Evolutionary conservation across 2,113 vertebrate species (phyloP).

Genomic region (Cisticola juncidis): DNA sequence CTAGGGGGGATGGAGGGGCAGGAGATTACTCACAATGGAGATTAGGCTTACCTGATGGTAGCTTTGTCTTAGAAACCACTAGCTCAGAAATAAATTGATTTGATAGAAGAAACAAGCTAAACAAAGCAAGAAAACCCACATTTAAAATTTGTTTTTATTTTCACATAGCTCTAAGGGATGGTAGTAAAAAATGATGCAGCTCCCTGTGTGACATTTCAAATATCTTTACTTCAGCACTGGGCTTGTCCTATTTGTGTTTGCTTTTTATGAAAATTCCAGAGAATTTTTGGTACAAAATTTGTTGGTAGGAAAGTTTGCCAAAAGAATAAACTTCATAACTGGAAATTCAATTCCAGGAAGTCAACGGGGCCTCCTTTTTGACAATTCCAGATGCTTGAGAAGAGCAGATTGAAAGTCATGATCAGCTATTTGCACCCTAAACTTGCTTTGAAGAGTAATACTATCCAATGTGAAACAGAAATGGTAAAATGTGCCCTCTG

Average conservation of each 20-base stretch:
- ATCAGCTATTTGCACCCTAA: neutral
- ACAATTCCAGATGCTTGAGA: neutral
- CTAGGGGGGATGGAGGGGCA: accelerated
- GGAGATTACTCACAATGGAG: neutral
- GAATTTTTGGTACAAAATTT: neutral
- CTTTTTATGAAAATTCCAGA: neutral
- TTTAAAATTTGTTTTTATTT: neutral
- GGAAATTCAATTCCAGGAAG: neutral
- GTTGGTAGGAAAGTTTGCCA: neutral
- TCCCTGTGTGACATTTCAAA: neutral
- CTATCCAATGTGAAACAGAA: neutral
- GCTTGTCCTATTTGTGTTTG: neutral
- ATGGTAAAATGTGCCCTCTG: neutral
- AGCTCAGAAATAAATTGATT: neutral
- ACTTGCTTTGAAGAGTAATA: neutral
- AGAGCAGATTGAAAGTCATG: neutral
- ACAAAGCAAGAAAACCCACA: neutral
- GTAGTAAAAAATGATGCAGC: neutral
- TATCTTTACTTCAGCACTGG: neutral
- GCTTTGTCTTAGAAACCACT: neutral
- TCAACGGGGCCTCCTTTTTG: neutral
- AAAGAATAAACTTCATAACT: neutral
- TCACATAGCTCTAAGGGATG: neutral
- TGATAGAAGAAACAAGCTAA: neutral
- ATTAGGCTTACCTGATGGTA: neutral